Conservation (phyloP, 2,888 invertebrate genomes). For the Xestia ashworthii region DNA sequence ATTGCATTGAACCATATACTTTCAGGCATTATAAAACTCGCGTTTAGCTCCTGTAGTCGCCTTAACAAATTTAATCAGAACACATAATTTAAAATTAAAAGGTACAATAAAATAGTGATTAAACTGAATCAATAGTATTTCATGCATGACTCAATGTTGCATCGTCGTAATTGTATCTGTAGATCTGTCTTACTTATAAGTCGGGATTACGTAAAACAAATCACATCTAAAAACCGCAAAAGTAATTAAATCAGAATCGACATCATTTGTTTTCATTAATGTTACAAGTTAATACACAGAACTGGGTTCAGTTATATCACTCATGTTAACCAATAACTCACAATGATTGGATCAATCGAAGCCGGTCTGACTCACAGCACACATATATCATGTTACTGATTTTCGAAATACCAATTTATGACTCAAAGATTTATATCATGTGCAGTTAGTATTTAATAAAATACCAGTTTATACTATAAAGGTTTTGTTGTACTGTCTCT, state of each 20-base stretch:
- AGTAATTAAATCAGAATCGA: conserved; percentile 28
- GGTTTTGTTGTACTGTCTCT: too few relatives aligned
- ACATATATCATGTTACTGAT: conserved; percentile 52
- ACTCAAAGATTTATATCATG: conserved; percentile 12
- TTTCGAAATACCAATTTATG: conserved; percentile 42
- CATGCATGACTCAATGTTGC: too few relatives aligned
- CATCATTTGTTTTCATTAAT: conserved; percentile 37
- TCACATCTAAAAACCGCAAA: conserved; percentile 8
- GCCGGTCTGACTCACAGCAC: conserved; percentile 29
- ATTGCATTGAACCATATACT: too few relatives aligned
- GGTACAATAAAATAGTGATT: too few relatives aligned
- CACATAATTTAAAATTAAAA: too few relatives aligned
- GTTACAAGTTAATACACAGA: conserved; percentile 19
- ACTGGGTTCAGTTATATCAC: conserved; percentile 30
- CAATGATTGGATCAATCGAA: conserved; percentile 39
- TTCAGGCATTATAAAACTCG: too few relatives aligned
- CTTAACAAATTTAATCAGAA: too few relatives aligned
- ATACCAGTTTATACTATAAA: too few relatives aligned
- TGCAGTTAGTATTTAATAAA: conserved; percentile 42
- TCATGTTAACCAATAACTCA: conserved; percentile 33
- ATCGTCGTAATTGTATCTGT: too few relatives aligned
- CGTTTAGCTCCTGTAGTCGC: too few relatives aligned
- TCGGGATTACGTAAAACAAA: background rate
- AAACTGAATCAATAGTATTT: too few relatives aligned
- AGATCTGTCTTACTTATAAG: too few relatives aligned